Base-by-base conservation (phyloP, 2,888 invertebrate species). In the Ypsolopha sequella region DNA sequence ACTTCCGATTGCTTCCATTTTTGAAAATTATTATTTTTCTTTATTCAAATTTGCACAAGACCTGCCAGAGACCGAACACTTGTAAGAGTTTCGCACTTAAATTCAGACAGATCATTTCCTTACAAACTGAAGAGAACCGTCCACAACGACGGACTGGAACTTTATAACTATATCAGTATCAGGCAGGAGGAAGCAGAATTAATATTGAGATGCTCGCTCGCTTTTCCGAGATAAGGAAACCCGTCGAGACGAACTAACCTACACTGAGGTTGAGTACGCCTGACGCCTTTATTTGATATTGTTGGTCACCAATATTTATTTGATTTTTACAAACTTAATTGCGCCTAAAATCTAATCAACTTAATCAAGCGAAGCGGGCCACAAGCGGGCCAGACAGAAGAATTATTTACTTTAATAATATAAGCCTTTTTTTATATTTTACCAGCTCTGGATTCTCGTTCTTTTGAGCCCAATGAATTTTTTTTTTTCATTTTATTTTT, bases 261-360 rank as follows among this genome's bases (percentile, higher is more conserved):
- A 69, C 88, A 76, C 88, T 87, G 88, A 88, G 87, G 88, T 84
- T 86, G 87, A 88, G 88, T 72, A 78, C 82, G 77, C 70, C 70
- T 65, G 66, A 58, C 55, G 56, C 50, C 56, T 56, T 60, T n/a
- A 35, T 2, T 2, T 24, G 2, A 24, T 24, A 24, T 24, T 24
- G 4, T 24, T 24, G 24, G n/a, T n/a, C n/a, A n/a, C n/a, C n/a
- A n/a, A n/a, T n/a, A n/a, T n/a, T n/a, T n/a, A n/a, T n/a, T n/a
- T n/a, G n/a, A n/a, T n/a, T n/a, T n/a, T n/a, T n/a, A n/a, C n/a
- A n/a, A n/a, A n/a, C n/a, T n/a, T n/a, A n/a, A 24, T 3, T 4
- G 24, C 24, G 24, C 24, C 24, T 24, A 24, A 24, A 24, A 24
- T 24, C 2, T 3, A 24, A 24, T 24, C 24, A 24, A 24, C 2